Conservation (phyloP, 2,888 invertebrate species). For the Panzeria rudis region DNA sequence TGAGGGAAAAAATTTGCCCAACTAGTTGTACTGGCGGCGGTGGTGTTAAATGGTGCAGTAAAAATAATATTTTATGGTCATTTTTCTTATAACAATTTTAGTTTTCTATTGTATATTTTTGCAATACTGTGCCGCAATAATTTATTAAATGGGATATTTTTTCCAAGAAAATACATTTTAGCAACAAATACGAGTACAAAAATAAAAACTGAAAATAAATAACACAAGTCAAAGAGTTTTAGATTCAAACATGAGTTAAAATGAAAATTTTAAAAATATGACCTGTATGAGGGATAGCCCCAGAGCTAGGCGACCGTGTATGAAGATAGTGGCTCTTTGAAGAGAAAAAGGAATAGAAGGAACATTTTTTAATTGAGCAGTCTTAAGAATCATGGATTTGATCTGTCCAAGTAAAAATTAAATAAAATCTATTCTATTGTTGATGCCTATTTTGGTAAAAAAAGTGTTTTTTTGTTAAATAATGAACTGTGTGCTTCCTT, state of each 20-base stretch:
- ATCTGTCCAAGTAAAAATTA: no score
- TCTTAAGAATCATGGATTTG: no score
- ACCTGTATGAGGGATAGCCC: neutral
- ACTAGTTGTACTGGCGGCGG: slow-evolving; percentile 17
- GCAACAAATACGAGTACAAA: slow-evolving; percentile 19
- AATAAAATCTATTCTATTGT: no score
- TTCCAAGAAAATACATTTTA: slow-evolving; percentile 34
- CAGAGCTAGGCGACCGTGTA: neutral
- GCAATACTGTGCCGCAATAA: slow-evolving; percentile 59
- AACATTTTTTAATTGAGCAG: no score
- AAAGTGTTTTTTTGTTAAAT: no score
- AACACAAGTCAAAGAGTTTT: slow-evolving; percentile 40
- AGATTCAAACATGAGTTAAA: slow-evolving; percentile 64
- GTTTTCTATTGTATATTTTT: slow-evolving; percentile 48
- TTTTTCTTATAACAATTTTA: slow-evolving; percentile 32
- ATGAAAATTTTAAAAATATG: slow-evolving; percentile 25
- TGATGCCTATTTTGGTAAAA: no score
- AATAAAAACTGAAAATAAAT: slow-evolving; percentile 47
- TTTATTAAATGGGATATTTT: slow-evolving; percentile 49
- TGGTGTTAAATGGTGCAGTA: slow-evolving; percentile 69
- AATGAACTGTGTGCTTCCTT: neutral
- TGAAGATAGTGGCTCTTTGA: no score
- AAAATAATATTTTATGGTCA: slow-evolving; percentile 65
- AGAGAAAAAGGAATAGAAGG: no score
- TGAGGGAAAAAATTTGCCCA: slow-evolving; percentile 16